Percentiles rank a stretch among this genome's conserved stretches.
phyloP scores from a whole-genome alignment of 1,140 invertebrate species.

The Drosophila kepulauana region DNA sequence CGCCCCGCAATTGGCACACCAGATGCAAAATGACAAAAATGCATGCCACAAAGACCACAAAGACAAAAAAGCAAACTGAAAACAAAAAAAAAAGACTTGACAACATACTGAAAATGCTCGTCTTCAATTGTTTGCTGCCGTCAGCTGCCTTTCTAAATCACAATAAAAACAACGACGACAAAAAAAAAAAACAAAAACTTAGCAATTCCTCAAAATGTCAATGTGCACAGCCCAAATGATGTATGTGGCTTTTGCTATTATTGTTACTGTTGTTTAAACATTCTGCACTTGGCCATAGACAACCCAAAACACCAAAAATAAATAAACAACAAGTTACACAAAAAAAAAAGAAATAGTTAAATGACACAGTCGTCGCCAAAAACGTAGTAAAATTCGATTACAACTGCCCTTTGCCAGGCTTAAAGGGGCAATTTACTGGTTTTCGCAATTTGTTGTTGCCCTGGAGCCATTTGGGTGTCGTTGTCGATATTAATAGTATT shows the following conservation, averaged over 20 bases:
- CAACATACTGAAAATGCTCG: conserved; percentile 41
- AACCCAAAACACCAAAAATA: background rate
- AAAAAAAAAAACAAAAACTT: conserved; percentile 11
- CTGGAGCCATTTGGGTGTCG: conserved; percentile 46
- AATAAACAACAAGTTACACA: too few relatives aligned
- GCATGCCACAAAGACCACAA: background rate
- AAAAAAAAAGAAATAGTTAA: conserved; percentile 11
- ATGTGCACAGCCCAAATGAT: conserved; percentile 56
- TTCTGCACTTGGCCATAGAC: conserved; percentile 59
- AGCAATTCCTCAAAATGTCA: conserved; percentile 67
- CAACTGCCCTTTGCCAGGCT: conserved; percentile 69
- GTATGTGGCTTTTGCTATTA: conserved; percentile 10
- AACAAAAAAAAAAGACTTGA: conserved; percentile 27
- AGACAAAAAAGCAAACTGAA: background rate
- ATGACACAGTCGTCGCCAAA: conserved; percentile 38
- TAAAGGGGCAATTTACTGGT: conserved; percentile 26
- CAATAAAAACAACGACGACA: conserved; percentile 8
- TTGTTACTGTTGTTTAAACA: conserved; percentile 31
- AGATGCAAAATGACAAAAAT: conserved; percentile 33
- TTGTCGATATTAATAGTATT: conserved; percentile 67
- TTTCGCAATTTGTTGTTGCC: conserved; percentile 38
- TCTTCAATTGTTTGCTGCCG: conserved; percentile 42
- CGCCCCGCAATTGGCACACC: background rate
- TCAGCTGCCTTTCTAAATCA: conserved; percentile 55
- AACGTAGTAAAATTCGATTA: conserved; percentile 40